Evolutionary conservation across 2,113 vertebrate genomes (phyloP).

Genomic region (Kryptolebias marmoratus): DNA sequence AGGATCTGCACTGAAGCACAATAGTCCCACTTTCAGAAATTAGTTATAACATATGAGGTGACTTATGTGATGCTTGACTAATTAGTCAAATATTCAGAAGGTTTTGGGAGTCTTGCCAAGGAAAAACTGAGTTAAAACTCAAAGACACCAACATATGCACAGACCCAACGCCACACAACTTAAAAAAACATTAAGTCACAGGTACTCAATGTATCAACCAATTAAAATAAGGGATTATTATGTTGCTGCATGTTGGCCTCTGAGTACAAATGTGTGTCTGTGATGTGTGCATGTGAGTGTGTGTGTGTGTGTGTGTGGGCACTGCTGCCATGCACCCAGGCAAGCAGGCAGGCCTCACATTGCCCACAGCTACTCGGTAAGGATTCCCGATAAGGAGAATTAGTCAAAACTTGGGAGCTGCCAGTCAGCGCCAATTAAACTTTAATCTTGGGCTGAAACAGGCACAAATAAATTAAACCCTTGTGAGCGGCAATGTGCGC

Average conservation of each 20-base stretch:
- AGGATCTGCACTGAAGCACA: constrained; percentile 25
- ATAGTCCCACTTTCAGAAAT: constrained; percentile 69
- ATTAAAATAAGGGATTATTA: constrained; percentile 75
- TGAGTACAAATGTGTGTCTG: constrained; percentile 23
- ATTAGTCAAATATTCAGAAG: constrained; percentile 72
- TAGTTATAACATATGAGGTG: constrained; percentile 70
- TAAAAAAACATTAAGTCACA: constrained; percentile 63
- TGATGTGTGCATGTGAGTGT: constrained; percentile 45
- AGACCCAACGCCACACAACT: constrained; percentile 36
- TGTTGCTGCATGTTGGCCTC: constrained; percentile 54
- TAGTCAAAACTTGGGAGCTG: constrained; percentile 88
- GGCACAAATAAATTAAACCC: constrained; percentile 88
- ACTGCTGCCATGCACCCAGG: constrained; percentile 64
- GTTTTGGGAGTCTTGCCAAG: constrained; percentile 67
- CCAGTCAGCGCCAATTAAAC: constrained; percentile 87
- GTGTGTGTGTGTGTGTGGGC: constrained; percentile 57
- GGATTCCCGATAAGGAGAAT: constrained; percentile 86
- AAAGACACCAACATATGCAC: constrained; percentile 10
- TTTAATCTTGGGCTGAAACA: constrained; percentile 88
- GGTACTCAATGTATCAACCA: constrained; percentile 73
- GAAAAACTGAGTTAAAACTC: constrained; percentile 40
- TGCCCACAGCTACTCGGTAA: constrained; percentile 85
- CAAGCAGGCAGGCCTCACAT: constrained; percentile 78
- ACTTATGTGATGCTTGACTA: constrained; percentile 73
- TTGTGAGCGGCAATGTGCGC: constrained; percentile 84